Evolutionary conservation across 2,797 vertebrate species (phyloP).

Genomic region (Cheirogaleus major): DNA sequence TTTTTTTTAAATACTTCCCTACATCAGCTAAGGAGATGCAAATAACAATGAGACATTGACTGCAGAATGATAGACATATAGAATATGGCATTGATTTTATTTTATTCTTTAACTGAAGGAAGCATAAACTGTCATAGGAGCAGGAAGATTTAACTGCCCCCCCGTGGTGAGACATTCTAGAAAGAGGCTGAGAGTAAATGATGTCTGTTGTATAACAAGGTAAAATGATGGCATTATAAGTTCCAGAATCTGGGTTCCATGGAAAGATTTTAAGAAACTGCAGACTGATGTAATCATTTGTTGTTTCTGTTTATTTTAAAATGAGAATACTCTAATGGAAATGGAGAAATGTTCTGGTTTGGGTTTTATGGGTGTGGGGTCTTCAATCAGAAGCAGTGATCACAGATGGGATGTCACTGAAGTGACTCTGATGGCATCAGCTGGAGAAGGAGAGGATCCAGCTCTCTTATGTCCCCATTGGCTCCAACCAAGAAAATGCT

Average conservation of each 20-base stretch:
- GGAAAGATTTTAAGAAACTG: background rate
- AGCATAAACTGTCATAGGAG: background rate
- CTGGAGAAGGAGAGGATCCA: background rate
- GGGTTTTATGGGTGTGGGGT: rapidly evolving
- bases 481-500: background rate
- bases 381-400: background rate
- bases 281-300: background rate
- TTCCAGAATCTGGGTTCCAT: background rate
- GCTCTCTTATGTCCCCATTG: background rate
- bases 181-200: background rate
- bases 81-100: background rate
- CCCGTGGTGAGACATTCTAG: background rate
- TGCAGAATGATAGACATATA: background rate
- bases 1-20: background rate
- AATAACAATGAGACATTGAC: background rate
- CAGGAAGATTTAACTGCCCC: background rate
- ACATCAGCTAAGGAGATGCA: background rate
- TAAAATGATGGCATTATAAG: background rate
- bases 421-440: too few species aligned
- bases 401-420: background rate
- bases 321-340: background rate
- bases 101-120: background rate
- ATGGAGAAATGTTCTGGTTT: background rate
- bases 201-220: background rate
- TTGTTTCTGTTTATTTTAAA: background rate